Percentiles rank a stretch among this genome's conserved stretches.
Conservation (phyloP, 2,888 invertebrate species). For the Eupithecia abbreviata region DNA sequence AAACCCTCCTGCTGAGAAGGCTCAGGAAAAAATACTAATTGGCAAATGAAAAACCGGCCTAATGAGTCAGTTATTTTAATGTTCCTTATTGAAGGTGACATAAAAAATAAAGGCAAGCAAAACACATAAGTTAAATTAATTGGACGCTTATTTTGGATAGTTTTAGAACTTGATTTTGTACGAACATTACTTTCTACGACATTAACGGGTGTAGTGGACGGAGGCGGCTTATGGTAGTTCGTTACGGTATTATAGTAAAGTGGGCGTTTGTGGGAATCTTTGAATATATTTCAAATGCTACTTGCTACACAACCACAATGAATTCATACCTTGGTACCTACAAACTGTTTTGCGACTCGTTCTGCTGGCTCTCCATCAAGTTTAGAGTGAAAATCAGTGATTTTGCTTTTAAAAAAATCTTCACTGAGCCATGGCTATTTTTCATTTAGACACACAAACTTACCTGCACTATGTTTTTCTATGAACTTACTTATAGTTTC, state of each 20-base stretch:
- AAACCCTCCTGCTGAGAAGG: constrained; percentile 15
- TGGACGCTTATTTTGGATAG: constrained; percentile 10
- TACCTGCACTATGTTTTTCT: too few relatives aligned
- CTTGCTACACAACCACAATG: too few relatives aligned
- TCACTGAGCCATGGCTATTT: too few relatives aligned
- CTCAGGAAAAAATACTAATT: constrained; percentile 23
- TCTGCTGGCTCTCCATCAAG: too few relatives aligned
- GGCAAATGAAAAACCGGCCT: constrained; percentile 15
- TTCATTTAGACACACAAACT: too few relatives aligned
- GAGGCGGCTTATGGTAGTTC: neutral
- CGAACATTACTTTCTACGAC: constrained; percentile 6
- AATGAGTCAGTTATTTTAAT: constrained; percentile 12
- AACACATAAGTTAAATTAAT: constrained; percentile 9
- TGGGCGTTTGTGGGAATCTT: constrained; percentile 2
- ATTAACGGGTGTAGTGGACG: neutral
- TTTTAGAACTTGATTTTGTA: constrained; percentile 8
- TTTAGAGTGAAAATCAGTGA: too few relatives aligned
- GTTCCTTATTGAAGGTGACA: constrained; percentile 4
- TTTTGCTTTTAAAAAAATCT: too few relatives aligned
- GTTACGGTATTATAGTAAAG: constrained; percentile 1
- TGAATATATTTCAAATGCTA: neutral
- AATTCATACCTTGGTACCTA: too few relatives aligned
- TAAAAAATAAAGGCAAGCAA: constrained; percentile 12
- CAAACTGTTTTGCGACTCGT: too few relatives aligned
- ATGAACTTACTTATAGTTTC: too few relatives aligned